Percentiles rank a stretch among this genome's conserved stretches.
Conservation (phyloP, 1,140 invertebrate genomes). For the Drosophila athabasca region DNA sequence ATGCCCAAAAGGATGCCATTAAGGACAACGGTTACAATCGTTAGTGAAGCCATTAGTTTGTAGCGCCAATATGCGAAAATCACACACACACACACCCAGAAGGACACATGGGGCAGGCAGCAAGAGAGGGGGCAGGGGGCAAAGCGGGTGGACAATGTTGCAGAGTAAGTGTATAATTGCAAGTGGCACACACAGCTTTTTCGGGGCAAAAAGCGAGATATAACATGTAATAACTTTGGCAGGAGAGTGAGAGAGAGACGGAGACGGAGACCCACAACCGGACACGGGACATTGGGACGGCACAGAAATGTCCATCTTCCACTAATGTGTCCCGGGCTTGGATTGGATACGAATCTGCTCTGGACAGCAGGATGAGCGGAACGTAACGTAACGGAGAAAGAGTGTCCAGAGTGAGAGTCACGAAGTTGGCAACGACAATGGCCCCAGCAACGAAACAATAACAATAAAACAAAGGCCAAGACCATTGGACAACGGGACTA, state of each 20-base stretch:
- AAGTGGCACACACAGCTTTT: slow-evolving; percentile 65
- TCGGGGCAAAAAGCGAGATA: slow-evolving; percentile 60
- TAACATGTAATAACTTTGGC: slow-evolving; percentile 74
- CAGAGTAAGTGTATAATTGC: slow-evolving; percentile 73
- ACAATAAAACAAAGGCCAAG: slow-evolving; percentile 78
- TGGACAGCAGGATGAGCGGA: not conserved
- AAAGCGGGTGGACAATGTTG: slow-evolving; percentile 21
- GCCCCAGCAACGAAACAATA: slow-evolving; percentile 61
- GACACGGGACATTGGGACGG: slow-evolving; percentile 1
- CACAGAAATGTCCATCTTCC: slow-evolving; percentile 69
- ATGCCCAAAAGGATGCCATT: slow-evolving; percentile 78
- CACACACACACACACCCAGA: slow-evolving; percentile 44
- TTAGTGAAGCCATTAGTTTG: slow-evolving; percentile 81
- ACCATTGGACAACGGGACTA: not conserved
- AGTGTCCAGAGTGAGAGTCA: slow-evolving; percentile 27
- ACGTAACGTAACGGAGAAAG: not conserved
- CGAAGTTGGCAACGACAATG: slow-evolving; percentile 55
- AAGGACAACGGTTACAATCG: slow-evolving; percentile 81
- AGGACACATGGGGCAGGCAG: not conserved
- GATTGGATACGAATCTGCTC: slow-evolving; percentile 36
- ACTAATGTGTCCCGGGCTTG: slow-evolving; percentile 64
- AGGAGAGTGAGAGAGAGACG: not conserved
- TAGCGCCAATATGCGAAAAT: slow-evolving; percentile 78
- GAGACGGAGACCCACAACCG: slow-evolving; percentile 30
- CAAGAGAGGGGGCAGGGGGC: too few relatives aligned